Conservation (phyloP, 2,888 invertebrate species). For the Odontothrips loti region DNA sequence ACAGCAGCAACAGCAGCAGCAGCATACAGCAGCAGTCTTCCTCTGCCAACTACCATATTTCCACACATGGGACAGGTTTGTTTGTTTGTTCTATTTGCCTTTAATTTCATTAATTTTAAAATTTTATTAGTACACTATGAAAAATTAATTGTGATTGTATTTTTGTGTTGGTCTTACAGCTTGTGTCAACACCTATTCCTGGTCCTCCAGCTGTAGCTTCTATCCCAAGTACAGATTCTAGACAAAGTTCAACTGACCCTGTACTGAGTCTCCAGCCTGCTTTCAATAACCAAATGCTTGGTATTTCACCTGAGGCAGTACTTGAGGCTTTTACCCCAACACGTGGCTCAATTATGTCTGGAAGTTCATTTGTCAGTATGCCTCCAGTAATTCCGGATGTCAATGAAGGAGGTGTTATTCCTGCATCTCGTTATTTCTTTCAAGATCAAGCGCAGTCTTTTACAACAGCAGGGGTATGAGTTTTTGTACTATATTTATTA, state of each 20-base stretch:
- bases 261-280: neutral
- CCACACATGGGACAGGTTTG: slow-evolving; percentile 52
- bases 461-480: slow-evolving; percentile 5
- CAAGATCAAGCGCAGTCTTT: neutral
- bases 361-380: neutral
- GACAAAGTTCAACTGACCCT: neutral
- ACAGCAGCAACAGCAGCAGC: slow-evolving; percentile 31
- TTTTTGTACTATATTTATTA: neutral
- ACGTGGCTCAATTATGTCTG: neutral
- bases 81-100: slow-evolving; percentile 28
- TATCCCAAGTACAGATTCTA: neutral
- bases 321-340: neutral
- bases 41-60: slow-evolving; percentile 48
- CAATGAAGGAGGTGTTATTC: neutral
- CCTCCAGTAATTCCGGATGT: neutral
- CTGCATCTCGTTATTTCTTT: slow-evolving; percentile 5
- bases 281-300: neutral
- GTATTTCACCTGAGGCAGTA: neutral
- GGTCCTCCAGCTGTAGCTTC: neutral
- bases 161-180: slow-evolving; percentile 48
- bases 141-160: slow-evolving; percentile 23
- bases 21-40: too few relatives aligned
- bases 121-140: slow-evolving; percentile 24
- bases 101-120: slow-evolving; percentile 30
- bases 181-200: slow-evolving; percentile 61